A percentile compares a stretch with the other conserved stretches of the same genome.
phyloP scores from a whole-genome alignment of 1,140 invertebrate genomes.

The Lycorma delicatula region DNA sequence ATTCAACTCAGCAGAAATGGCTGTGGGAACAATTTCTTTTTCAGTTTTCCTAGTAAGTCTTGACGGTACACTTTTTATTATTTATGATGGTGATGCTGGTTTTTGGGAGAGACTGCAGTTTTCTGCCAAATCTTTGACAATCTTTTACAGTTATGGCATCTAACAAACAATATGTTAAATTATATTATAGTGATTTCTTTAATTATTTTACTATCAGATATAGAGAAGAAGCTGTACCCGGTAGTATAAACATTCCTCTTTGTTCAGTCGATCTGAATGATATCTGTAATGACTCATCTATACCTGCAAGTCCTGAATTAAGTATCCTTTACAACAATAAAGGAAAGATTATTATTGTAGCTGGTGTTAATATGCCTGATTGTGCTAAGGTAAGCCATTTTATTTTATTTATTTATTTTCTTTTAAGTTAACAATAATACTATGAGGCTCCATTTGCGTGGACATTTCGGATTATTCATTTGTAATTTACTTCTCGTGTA shows the following conservation, averaged over 20 bases:
- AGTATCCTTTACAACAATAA: conserved; percentile 45
- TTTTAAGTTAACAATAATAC: conserved; percentile 8
- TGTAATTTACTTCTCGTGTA: neutral
- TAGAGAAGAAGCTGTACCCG: conserved; percentile 60
- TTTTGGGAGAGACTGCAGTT: too few species aligned
- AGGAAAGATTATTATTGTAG: conserved; percentile 64
- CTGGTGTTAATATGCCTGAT: conserved; percentile 45
- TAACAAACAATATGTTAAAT: neutral
- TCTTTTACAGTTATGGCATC: neutral
- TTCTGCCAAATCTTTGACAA: neutral
- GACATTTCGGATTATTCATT: neutral
- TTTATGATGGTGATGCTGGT: neutral
- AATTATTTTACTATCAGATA: conserved; percentile 45
- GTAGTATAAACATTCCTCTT: conserved; percentile 81
- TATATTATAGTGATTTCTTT: conserved; percentile 12
- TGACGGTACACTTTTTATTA: neutral
- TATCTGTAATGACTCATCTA: conserved; percentile 13
- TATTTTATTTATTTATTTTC: conserved; percentile 15
- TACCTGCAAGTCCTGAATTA: conserved; percentile 50
- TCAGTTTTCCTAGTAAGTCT: too few species aligned
- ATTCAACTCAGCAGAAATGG: too few species aligned
- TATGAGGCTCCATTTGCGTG: neutral
- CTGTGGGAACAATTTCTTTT: too few species aligned
- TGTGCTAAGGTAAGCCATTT: conserved; percentile 59
- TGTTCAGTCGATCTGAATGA: conserved; percentile 48